These are phyloP conservation scores for Astur gentilis DNA, from an alignment of 2,113 vertebrate genomes.

Conservation along the genomic window DNA sequence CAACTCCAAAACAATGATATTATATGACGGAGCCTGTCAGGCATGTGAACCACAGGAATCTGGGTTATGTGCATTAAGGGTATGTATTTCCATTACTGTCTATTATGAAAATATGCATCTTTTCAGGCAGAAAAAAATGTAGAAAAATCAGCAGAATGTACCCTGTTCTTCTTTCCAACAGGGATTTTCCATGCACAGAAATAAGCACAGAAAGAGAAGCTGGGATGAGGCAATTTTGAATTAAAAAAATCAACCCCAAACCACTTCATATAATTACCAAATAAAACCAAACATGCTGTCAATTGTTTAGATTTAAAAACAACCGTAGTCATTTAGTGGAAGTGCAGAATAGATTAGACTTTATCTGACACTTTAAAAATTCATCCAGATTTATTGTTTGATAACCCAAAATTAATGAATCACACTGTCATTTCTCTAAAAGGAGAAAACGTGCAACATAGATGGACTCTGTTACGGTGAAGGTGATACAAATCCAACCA, in stretches of 20 bases:
- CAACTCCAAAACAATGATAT: constrained; percentile 80
- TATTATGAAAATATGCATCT: background rate
- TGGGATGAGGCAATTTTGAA: background rate
- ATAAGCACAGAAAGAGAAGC: background rate
- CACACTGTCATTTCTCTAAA: constrained; percentile 36
- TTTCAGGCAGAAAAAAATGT: background rate
- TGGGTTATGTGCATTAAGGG: constrained; percentile 79
- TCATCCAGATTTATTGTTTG: background rate
- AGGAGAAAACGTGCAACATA: constrained; percentile 89
- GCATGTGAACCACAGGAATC: constrained; percentile 71
- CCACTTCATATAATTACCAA: background rate
- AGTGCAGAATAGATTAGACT: background rate
- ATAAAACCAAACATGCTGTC: background rate
- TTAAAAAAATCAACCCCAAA: background rate
- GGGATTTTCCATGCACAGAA: background rate
- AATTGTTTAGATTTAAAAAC: background rate
- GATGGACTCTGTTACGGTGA: constrained; percentile 82
- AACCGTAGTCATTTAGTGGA: background rate
- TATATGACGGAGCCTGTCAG: constrained; percentile 87
- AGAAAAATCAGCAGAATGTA: background rate
- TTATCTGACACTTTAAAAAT: background rate
- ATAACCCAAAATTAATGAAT: background rate
- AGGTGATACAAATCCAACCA: constrained; percentile 77
- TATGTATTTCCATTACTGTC: constrained; percentile 24
- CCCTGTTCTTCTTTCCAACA: background rate